Base-by-base conservation (phyloP, 2,797 vertebrate species). In the Pteronotus mesoamericanus region DNA sequence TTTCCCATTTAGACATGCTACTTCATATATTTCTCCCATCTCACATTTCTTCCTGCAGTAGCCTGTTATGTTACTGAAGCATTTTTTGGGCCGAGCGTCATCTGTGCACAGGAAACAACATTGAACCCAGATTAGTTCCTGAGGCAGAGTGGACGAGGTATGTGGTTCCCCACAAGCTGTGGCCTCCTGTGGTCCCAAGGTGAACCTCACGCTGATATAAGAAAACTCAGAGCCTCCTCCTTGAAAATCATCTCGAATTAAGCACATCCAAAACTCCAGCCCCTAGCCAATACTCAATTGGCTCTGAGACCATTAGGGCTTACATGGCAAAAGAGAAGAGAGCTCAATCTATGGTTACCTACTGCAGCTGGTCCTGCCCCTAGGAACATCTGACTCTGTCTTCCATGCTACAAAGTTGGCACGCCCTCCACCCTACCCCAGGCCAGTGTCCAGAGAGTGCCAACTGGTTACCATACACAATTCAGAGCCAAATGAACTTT, bases 21-120 rank as follows among this genome's bases (percentile, higher is more conserved):
- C 4, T 37, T 97, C 97, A 10, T 57, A 61, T 77, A 82, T 82
- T 84, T 97, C 97, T 37, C 95, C 96, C 15, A 93, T 1, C 55
- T 24, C 7, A 15, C 96, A 97, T 46, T 61, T 96, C 89, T 97
- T 97, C 87, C 71, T 95, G 87, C 97, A 97, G 84, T 78, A 90
- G 75, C 96, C 97, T 87, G 4, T 2, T 61, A 97, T 0, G 1
- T 87, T 93, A 61, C 69, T 77, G 69, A 96, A 97, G 48, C 97
- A 97, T 82, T 59, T 97, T 78, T 39, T 80, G 75, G 59, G 80
- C 19, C 42, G 18, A 15, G 26, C 24, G 4, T 44, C 37, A 61
- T 77, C 97, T 97, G 89, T 71, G n/a, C 53, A 59, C 18, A 84
- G 74, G 7, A 96, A 93, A 94, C 79, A 93, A 78, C 74, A 86